Evolutionary conservation across 2,797 vertebrate genomes (phyloP).

Genomic region (Helostoma temminkii): DNA sequence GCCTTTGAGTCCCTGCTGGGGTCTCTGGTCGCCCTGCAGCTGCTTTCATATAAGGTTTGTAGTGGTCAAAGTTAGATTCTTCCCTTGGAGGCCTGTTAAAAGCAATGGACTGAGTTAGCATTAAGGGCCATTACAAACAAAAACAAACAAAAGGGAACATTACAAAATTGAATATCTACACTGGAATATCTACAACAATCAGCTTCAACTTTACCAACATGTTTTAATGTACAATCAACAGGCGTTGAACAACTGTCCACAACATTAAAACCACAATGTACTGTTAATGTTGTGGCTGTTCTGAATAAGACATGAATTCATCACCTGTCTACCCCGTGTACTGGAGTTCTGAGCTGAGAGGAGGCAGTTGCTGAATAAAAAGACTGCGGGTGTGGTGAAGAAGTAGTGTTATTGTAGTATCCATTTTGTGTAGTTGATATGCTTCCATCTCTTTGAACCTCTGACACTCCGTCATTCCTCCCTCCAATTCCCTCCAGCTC

Average conservation of each 20-base stretch:
- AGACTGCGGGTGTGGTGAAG: neutral
- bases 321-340: slow-evolving; percentile 63
- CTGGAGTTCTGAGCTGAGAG: slow-evolving; percentile 58
- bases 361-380: slow-evolving; percentile 53
- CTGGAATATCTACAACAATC: too few species aligned
- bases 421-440: slow-evolving; percentile 81
- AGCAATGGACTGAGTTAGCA: slow-evolving; percentile 7
- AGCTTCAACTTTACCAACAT: too few species aligned
- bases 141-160: too few species aligned
- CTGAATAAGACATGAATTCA: neutral
- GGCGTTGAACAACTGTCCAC: too few species aligned
- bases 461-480: slow-evolving; percentile 31
- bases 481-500: slow-evolving; percentile 3
- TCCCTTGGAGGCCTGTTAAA: slow-evolving; percentile 47
- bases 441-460: slow-evolving; percentile 38
- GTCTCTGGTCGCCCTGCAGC: slow-evolving; percentile 31
- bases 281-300: too few species aligned
- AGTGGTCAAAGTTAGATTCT: slow-evolving; percentile 15
- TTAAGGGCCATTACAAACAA: too few species aligned
- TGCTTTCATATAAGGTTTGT: slow-evolving; percentile 10
- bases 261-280: too few species aligned
- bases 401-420: slow-evolving; percentile 82
- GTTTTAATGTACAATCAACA: too few species aligned
- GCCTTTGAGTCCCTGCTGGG: slow-evolving; percentile 24
- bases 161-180: too few species aligned